Percentiles rank a stretch among this genome's conserved stretches.
Evolutionary conservation across 2,113 vertebrate species (phyloP).

Genomic region (Mus spicilegus): DNA sequence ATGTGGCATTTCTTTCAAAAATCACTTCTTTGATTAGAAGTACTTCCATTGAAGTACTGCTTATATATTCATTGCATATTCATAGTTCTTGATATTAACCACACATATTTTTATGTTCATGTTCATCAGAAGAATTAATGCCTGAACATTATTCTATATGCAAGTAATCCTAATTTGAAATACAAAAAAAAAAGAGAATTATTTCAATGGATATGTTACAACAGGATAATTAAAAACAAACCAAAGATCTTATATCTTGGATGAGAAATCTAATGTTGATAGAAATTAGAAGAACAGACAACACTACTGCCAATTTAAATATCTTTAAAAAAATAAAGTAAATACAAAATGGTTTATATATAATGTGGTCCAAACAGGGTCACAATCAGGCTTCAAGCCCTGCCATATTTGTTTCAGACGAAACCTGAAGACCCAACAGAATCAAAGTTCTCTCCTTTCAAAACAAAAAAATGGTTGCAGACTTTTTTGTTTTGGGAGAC

Average conservation of each 20-base stretch:
- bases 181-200: background rate
- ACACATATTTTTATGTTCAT: background rate
- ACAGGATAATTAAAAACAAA: background rate
- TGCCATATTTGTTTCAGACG: background rate
- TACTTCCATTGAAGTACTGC: background rate
- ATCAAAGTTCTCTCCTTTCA: background rate
- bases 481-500: background rate
- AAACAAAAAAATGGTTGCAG: background rate
- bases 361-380: background rate
- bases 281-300: background rate
- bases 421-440: background rate
- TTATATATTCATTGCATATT: background rate
- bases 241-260: background rate
- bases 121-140: background rate
- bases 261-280: background rate
- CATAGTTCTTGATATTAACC: background rate
- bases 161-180: background rate
- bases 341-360: background rate
- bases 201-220: background rate
- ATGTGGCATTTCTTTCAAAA: background rate
- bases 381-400: no score
- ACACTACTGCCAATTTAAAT: background rate
- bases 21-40: background rate
- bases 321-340: background rate
- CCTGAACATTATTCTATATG: background rate